Base-by-base conservation (phyloP, 1,140 invertebrate genomes). In the Cydia splendana region DNA sequence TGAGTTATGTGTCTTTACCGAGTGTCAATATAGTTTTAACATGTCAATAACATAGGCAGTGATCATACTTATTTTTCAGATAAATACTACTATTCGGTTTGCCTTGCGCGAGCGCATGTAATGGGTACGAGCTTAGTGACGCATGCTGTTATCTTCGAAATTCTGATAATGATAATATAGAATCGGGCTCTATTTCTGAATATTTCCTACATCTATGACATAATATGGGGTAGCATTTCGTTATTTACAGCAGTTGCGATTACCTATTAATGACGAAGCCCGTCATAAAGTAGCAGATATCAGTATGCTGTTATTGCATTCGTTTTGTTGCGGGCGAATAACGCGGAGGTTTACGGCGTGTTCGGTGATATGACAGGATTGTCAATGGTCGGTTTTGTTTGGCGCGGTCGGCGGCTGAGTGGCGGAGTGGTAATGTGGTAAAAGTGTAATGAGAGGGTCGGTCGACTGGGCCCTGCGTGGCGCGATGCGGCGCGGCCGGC, bases 361-460 rank as follows among this genome's bases (percentile, higher is more conserved):
- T 76, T 78, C 78, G 77, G 48, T 42, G 57, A 75, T 76, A 75
- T 77, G 74, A 77, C 42, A 75, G 34, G 51, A 30, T 76, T 76
- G 71, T 71, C 67, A 69, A 71, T 62, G 69, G 76, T 67, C 48
- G 76, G 75, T 30, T 20, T 74, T 77, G 38, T 42, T 57, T 77
- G 42, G 45, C 53, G 79, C 28, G 79, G 75, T 78, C 80, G 80
- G 77, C 75, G 79, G 77, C 74, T 73, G 82, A 71, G 81, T 79
- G 80, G 73, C 78, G 80, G 76, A 78, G 83, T 78, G 84, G 85
- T 85, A 81, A 86, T 83, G 84, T 86, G 82, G 86, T 88, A 86
- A 89, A 87, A 88, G 87, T 87, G 85, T 88, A 88, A 90, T 87
- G 87, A 89, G 86, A 86, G 86, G 87, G 86, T 87, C 83, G 84